Conservation (phyloP, 2,113 vertebrate species). For the Tricholaema leucomelas region DNA sequence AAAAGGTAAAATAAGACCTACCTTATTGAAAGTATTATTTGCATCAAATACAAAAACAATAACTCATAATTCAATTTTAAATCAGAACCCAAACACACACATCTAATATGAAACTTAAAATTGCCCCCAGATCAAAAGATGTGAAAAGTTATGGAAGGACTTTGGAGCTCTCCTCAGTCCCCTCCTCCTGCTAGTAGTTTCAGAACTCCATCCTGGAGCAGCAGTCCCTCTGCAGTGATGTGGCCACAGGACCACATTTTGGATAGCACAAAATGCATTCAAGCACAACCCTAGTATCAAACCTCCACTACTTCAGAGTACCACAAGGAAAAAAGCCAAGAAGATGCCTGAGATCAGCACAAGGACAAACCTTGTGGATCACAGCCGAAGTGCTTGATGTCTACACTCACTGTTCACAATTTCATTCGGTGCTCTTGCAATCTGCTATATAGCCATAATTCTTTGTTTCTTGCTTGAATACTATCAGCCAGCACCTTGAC, state of each 20-base stretch:
- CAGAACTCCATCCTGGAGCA: background rate
- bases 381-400: background rate
- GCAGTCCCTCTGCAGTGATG: background rate
- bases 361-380: background rate
- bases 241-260: background rate
- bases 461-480: background rate
- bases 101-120: background rate
- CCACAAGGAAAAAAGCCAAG: background rate
- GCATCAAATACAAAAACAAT: background rate
- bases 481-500: background rate
- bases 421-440: background rate
- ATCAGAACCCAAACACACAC: background rate
- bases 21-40: background rate
- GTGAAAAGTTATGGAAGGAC: background rate
- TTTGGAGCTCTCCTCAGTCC: background rate
- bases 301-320: background rate
- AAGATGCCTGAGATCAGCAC: background rate
- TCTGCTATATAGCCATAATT: background rate
- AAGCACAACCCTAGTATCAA: background rate
- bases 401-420: background rate
- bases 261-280: background rate
- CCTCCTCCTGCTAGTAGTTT: background rate
- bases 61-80: background rate
- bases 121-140: background rate
- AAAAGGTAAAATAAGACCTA: constrained; percentile 10